Conservation (phyloP, 2,888 invertebrate species). For the Pardosa pseudoannulata region DNA sequence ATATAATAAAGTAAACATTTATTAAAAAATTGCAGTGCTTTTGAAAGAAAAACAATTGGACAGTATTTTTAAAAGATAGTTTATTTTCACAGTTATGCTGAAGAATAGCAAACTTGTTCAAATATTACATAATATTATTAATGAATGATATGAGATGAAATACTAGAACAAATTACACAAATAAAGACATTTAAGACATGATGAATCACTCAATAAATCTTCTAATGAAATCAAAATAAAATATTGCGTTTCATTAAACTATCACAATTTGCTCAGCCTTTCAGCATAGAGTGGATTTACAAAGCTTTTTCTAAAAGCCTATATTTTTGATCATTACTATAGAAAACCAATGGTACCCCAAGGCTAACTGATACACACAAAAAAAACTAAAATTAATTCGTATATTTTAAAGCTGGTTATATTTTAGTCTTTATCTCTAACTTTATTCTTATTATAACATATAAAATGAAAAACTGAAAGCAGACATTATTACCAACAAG, state of each 20-base stretch:
- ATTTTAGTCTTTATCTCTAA: too few relatives aligned
- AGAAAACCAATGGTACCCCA: neutral
- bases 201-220: neutral
- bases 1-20: too few relatives aligned
- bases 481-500: too few relatives aligned
- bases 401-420: too few relatives aligned
- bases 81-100: constrained; percentile 31
- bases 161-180: constrained; percentile 29
- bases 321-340: neutral
- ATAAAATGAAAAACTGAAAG: too few relatives aligned
- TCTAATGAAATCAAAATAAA: neutral
- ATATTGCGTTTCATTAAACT: neutral
- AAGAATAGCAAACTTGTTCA: constrained; percentile 19
- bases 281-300: constrained; percentile 1
- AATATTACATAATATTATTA: constrained; percentile 32
- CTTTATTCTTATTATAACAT: too few relatives aligned
- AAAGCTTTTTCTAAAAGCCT: constrained; percentile 8
- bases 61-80: constrained; percentile 50
- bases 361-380: too few relatives aligned
- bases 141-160: constrained; percentile 43
- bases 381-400: too few relatives aligned
- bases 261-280: constrained; percentile 13
- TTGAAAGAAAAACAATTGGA: too few relatives aligned
- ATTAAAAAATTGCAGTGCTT: too few relatives aligned
- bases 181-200: constrained; percentile 8